Evolutionary conservation across 2,797 vertebrate genomes (phyloP).

Genomic region (Pangasius krempfi): DNA sequence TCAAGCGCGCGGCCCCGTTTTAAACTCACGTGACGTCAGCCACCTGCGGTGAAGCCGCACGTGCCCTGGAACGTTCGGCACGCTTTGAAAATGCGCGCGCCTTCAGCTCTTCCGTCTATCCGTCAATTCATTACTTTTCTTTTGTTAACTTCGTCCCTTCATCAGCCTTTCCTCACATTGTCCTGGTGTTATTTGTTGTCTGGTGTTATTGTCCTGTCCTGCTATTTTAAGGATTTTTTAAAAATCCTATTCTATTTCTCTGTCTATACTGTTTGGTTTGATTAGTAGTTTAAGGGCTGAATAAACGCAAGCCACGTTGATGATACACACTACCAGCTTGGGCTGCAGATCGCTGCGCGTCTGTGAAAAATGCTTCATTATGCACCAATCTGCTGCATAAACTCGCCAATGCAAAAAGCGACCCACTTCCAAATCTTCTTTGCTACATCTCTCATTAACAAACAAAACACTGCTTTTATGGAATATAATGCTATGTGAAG

Average conservation of each 20-base stretch:
- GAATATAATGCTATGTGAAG: not conserved
- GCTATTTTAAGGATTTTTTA: not conserved
- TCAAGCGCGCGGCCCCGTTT: slow-evolving; percentile 81
- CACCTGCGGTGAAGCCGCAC: slow-evolving; percentile 60
- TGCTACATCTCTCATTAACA: not conserved
- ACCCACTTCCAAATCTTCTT: slow-evolving; percentile 11
- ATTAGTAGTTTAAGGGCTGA: slow-evolving; percentile 8
- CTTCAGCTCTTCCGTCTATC: not conserved
- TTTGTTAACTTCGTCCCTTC: not conserved
- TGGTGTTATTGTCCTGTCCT: too few species aligned
- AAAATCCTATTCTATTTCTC: not conserved
- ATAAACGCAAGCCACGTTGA: slow-evolving; percentile 13
- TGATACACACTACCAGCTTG: slow-evolving; percentile 14
- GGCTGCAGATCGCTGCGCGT: slow-evolving; percentile 26
- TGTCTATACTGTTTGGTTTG: not conserved
- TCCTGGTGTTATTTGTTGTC: too few species aligned
- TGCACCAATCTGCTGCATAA: slow-evolving; percentile 61
- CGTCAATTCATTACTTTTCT: not conserved
- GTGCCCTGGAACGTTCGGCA: not conserved
- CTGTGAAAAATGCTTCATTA: slow-evolving; percentile 43
- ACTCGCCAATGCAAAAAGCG: slow-evolving; percentile 37
- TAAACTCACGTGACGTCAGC: slow-evolving; percentile 82
- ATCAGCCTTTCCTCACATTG: not conserved
- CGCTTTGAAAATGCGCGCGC: slow-evolving; percentile 22
- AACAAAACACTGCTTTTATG: not conserved